phyloP scores from a whole-genome alignment of 2,888 invertebrate species.

The Dendrolimus houi region DNA sequence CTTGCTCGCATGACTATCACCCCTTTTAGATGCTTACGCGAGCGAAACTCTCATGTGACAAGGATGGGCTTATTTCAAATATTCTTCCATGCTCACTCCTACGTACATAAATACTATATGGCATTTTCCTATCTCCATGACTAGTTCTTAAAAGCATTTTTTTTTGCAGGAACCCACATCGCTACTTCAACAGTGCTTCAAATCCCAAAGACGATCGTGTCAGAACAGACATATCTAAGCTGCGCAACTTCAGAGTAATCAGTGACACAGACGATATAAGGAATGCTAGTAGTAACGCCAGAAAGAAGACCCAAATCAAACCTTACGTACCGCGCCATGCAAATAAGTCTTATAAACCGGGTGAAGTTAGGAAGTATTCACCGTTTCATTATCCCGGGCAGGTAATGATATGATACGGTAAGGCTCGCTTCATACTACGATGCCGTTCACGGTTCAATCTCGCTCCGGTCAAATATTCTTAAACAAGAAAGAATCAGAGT shows the following conservation, averaged over 20 bases:
- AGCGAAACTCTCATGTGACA: no score
- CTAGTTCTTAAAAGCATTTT: no score
- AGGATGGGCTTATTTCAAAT: no score
- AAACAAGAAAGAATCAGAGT: no score
- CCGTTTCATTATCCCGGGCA: slow-evolving; percentile 50
- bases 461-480: no score
- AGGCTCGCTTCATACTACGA: no score
- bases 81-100: no score
- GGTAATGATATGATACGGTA: slow-evolving; percentile 27
- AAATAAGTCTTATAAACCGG: slow-evolving; percentile 20
- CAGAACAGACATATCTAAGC: slow-evolving; percentile 12
- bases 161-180: slow-evolving; percentile 17
- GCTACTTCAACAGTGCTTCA: slow-evolving; percentile 14
- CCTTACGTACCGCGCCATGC: slow-evolving; percentile 34
- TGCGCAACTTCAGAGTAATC: slow-evolving; percentile 2
- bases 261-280: slow-evolving; percentile 9
- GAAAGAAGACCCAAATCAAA: slow-evolving; percentile 22
- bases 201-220: slow-evolving; percentile 12
- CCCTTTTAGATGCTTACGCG: no score
- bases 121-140: no score
- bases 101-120: no score
- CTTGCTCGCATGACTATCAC: no score
- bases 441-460: no score
- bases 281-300: slow-evolving; percentile 19
- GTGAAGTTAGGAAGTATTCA: slow-evolving; percentile 43